Conservation (phyloP, 23 tunicate genomes). For the Trididemnum clinides region DNA sequence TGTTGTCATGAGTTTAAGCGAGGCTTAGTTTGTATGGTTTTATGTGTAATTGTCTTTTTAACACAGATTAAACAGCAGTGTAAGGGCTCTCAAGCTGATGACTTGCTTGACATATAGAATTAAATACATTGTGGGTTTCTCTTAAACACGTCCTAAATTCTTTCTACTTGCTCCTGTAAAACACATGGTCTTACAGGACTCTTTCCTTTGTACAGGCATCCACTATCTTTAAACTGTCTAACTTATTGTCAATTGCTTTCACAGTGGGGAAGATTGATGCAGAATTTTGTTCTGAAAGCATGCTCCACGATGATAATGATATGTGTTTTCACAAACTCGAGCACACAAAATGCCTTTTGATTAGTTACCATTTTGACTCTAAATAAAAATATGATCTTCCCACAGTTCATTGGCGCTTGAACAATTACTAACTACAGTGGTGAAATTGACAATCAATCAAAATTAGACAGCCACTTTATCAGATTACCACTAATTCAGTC, state of each 20-base stretch:
- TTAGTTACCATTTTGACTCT: background rate
- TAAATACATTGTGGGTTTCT: background rate
- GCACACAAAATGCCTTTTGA: background rate
- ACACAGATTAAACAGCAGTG: background rate
- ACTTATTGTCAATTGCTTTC: background rate
- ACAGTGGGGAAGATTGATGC: background rate
- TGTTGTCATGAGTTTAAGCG: background rate
- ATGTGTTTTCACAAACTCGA: background rate
- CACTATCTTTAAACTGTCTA: background rate
- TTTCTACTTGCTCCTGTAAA: background rate
- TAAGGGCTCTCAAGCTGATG: background rate
- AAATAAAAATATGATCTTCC: background rate
- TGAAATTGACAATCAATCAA: background rate
- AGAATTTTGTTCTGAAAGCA: background rate
- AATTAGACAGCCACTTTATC: background rate
- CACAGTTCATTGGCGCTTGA: background rate
- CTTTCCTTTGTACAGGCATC: background rate
- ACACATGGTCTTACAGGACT: background rate
- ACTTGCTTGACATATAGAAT: background rate
- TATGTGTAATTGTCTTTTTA: background rate
- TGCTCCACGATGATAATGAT: background rate
- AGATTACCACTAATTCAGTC: background rate
- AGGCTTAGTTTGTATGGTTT: background rate
- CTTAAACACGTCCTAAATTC: background rate
- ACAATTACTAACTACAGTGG: too few species aligned